These are phyloP conservation scores for Polymixis flavicincta DNA, from an alignment of 2,888 invertebrate genomes.

Conservation along the genomic window DNA sequence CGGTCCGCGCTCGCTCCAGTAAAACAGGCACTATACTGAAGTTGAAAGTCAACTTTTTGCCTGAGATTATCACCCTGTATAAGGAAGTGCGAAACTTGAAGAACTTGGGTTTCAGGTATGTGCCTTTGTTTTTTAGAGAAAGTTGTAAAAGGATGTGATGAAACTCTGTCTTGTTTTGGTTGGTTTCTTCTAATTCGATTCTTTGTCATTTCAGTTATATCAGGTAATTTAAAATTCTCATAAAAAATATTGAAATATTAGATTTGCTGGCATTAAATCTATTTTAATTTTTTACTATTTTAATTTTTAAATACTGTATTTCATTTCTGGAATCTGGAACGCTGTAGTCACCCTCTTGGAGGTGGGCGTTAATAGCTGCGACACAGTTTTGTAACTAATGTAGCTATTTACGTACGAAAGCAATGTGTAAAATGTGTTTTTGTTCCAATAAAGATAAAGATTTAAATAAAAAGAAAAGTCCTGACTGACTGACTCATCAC, in stretches of 20 bases:
- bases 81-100: conserved; percentile 99
- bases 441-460: too few relatives aligned
- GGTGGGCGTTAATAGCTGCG: too few relatives aligned
- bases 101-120: conserved; percentile 96
- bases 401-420: too few relatives aligned
- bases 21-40: conserved; percentile 96
- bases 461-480: too few relatives aligned
- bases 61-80: conserved; percentile 99
- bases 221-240: conserved; percentile 12
- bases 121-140: background rate
- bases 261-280: background rate
- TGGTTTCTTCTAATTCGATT: background rate
- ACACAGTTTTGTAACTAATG: too few relatives aligned
- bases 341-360: too few relatives aligned
- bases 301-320: too few relatives aligned
- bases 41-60: conserved; percentile 98
- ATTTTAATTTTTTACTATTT: too few relatives aligned
- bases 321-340: too few relatives aligned
- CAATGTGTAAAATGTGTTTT: too few relatives aligned
- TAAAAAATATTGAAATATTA: background rate
- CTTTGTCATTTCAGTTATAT: conserved; percentile 30
- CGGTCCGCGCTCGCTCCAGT: conserved; percentile 94
- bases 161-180: background rate
- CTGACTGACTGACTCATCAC: too few relatives aligned
- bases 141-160: background rate